Base-by-base conservation (phyloP, 2,888 invertebrate species). In the Leucozona laternaria region DNA sequence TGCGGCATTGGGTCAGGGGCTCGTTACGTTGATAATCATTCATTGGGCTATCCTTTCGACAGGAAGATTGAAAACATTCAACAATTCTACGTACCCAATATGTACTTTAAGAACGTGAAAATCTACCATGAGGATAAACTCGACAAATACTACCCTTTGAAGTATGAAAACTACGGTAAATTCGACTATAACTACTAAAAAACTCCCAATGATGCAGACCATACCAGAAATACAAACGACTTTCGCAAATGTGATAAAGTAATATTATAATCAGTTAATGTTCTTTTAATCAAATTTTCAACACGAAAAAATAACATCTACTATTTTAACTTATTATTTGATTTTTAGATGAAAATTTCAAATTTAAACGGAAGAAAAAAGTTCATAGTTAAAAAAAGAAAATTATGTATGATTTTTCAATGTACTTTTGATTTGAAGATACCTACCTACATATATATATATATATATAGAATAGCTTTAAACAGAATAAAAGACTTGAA, bases 21-120 rank as follows among this genome's bases (percentile, higher is more conserved):
- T 93, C 89, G 91, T 71, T 88, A 90, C 71, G 91, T 95, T 40
- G 96, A 96, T 90, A 93, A 93, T 88, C 93, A 93, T 50, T 20
- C 95, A 55, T 93, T 95, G 88, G 95, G 95, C 70, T 96, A 94
- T 93, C 96, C 96, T 88, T 94, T 96, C 90, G 96, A 96, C 90
- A 95, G 95, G 88, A 93, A 93, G 7, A 94, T 95, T 89, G 92
- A 92, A 93, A 93, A 94, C 53, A 13, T 37, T 34, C 91, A 92
- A 50, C 93, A 93, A 81, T 95, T 93, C 92, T 90, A 92, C 70
- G 93, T 94, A 79, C 94, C 94, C 28, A 95, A 95, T 92, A 94
- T 94, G 93, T 94, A 91, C 93, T 94, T 94, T 90, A 93, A 94
- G 91, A 94, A 95, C 89, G 94, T 95, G 4, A 72, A 88, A 62